A percentile compares a stretch with the other conserved stretches of the same genome.
Conservation (phyloP, 23 tunicate species). For the Clavelina lepadiformis region DNA sequence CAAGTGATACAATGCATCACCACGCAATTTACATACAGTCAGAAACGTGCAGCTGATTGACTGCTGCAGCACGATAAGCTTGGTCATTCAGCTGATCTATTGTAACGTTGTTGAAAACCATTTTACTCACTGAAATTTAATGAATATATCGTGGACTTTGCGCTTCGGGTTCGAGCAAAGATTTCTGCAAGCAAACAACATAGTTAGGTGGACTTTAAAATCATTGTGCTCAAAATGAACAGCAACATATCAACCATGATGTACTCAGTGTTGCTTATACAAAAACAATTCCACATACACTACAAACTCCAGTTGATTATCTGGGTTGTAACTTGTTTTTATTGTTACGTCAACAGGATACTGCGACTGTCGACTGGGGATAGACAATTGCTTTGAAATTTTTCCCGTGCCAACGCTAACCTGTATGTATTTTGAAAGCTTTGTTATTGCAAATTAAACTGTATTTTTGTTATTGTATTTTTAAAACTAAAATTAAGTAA, state of each 20-base stretch:
- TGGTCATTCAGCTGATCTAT: neutral
- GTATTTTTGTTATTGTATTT: neutral
- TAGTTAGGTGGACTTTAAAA: too few relatives aligned
- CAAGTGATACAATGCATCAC: too few relatives aligned
- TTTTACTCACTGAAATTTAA: constrained; percentile 45
- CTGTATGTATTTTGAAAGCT: neutral
- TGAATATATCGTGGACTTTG: constrained; percentile 64
- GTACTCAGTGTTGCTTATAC: too few relatives aligned
- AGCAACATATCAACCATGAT: too few relatives aligned
- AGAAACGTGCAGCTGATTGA: too few relatives aligned
- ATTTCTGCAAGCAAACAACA: constrained; percentile 12
- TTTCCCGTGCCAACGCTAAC: neutral
- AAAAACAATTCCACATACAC: constrained; percentile 11
- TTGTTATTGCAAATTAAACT: neutral
- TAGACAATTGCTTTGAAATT: too few relatives aligned
- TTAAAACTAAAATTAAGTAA: neutral
- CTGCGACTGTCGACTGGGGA: too few relatives aligned
- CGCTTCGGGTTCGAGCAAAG: constrained; percentile 51
- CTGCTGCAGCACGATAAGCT: too few relatives aligned
- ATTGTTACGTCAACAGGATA: too few relatives aligned
- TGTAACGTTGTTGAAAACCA: neutral
- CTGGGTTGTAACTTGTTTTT: constrained; percentile 16
- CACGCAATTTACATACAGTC: too few relatives aligned
- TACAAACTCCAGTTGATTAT: constrained; percentile 47
- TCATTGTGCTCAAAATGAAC: too few relatives aligned